Conservation (phyloP, 2,888 invertebrate species). For the Choreutis nemorana region DNA sequence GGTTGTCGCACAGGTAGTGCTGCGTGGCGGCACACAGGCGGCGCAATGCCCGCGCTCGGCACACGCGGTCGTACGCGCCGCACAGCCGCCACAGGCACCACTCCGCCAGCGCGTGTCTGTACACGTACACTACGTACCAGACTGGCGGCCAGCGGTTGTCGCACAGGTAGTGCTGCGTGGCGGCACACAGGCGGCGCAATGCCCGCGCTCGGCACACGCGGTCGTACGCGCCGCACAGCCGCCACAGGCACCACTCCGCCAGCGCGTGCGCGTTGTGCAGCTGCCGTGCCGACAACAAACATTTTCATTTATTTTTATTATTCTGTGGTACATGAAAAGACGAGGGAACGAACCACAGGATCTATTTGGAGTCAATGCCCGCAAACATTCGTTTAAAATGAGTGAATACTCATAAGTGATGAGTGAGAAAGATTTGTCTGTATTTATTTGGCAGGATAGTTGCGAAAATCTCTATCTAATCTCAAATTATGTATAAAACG, state of each 20-base stretch:
- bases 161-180: constrained; percentile 89
- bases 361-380: too few relatives aligned
- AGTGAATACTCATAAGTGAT: too few relatives aligned
- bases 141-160: constrained; percentile 95
- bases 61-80: constrained; percentile 90
- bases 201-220: constrained; percentile 87
- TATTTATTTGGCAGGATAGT: too few relatives aligned
- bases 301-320: too few relatives aligned
- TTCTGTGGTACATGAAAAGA: too few relatives aligned
- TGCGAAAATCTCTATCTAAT: too few relatives aligned
- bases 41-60: constrained; percentile 81
- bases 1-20: constrained; percentile 87
- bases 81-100: constrained; percentile 95
- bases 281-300: too few relatives aligned
- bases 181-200: constrained; percentile 79
- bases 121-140: too few relatives aligned
- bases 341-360: too few relatives aligned
- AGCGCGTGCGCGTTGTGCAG: constrained; percentile 93
- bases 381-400: too few relatives aligned
- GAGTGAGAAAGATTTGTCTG: too few relatives aligned
- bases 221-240: constrained; percentile 91
- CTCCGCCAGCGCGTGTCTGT: constrained; percentile 91
- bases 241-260: constrained; percentile 95
- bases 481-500: too few relatives aligned
- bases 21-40: constrained; percentile 86